Percentiles rank a stretch among this genome's conserved stretches.
Evolutionary conservation across 2,888 invertebrate species (phyloP).

Genomic region (Chrysina gloriosa): DNA sequence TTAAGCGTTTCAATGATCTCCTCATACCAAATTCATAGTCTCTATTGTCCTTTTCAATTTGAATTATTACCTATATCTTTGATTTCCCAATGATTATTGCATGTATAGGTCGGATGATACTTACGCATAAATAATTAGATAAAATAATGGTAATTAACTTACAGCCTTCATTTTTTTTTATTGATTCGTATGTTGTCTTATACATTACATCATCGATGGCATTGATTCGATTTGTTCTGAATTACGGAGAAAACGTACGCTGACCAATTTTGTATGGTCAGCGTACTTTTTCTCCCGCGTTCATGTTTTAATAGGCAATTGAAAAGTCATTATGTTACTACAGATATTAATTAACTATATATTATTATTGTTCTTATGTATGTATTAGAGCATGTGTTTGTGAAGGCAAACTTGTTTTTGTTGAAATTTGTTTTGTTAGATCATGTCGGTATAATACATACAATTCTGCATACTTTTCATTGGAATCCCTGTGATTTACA

Average conservation of each 20-base stretch:
- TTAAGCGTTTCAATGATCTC: no score
- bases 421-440: constrained; percentile 1
- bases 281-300: constrained; percentile 6
- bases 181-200: background rate
- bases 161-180: constrained; percentile 25
- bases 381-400: background rate
- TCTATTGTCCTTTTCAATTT: background rate
- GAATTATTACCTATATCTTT: constrained; percentile 12
- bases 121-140: constrained; percentile 23
- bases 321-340: background rate
- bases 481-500: no score
- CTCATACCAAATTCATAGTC: no score
- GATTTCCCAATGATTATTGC: constrained; percentile 12
- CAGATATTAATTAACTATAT: constrained; percentile 8
- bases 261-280: no score
- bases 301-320: constrained; percentile 6
- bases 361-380: background rate
- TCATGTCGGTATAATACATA: constrained; percentile 3
- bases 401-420: constrained; percentile 11
- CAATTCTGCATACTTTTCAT: no score
- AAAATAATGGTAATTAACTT: constrained; percentile 30
- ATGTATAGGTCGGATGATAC: constrained; percentile 12
- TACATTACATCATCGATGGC: constrained; percentile 14
- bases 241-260: constrained; percentile 19
- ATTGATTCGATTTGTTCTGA: constrained; percentile 5